A percentile compares a stretch with the other conserved stretches of the same genome.
Conservation (phyloP, 2,113 vertebrate genomes). For the Mobula hypostoma region DNA sequence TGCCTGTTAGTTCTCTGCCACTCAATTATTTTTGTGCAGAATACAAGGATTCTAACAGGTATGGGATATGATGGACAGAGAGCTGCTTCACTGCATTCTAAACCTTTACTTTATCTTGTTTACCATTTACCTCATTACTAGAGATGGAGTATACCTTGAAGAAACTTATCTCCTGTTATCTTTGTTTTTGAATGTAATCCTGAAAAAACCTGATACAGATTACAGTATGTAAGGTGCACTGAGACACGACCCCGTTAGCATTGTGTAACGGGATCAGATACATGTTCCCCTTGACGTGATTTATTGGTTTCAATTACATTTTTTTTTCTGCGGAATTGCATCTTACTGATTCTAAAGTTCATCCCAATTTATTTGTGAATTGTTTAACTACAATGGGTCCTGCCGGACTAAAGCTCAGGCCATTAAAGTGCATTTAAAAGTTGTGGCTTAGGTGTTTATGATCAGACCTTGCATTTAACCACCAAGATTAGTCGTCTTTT, state of each 20-base stretch:
- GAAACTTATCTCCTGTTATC: conserved; percentile 33
- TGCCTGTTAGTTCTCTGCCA: not conserved
- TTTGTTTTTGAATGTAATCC: conserved; percentile 36
- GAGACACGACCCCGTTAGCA: conserved; percentile 2
- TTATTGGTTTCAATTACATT: not conserved
- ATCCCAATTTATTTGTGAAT: not conserved
- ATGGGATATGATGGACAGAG: not conserved
- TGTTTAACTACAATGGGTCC: not conserved
- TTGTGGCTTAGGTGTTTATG: not conserved
- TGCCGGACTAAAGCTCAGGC: not conserved
- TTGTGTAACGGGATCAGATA: conserved; percentile 26
- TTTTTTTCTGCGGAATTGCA: not conserved
- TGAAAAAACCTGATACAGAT: conserved; percentile 8
- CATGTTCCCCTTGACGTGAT: not conserved
- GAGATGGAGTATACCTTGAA: not conserved
- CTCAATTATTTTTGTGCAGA: not conserved
- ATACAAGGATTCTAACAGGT: not conserved
- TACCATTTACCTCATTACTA: conserved; percentile 19
- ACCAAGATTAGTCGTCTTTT: not conserved
- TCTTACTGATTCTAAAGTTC: conserved; percentile 9
- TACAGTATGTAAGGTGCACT: not conserved
- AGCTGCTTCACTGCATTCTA: not conserved
- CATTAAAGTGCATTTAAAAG: not conserved
- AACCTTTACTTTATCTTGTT: conserved; percentile 17
- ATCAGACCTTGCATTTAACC: not conserved